Conservation (phyloP, 2,797 vertebrate genomes). For the Cirrhinus mrigala region DNA sequence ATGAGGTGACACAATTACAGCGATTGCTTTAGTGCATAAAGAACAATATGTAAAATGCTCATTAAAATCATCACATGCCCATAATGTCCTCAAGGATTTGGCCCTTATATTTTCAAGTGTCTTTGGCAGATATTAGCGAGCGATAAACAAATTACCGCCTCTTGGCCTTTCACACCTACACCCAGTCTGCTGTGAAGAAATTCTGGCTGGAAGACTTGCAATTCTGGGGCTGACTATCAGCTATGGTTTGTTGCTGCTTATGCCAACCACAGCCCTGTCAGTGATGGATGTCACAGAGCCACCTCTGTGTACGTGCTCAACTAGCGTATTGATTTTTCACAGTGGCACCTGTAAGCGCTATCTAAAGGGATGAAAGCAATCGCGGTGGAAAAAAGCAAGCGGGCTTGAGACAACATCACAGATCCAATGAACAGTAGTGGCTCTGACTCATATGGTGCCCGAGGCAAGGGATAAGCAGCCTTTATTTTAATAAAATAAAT, state of each 20-base stretch:
- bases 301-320: slow-evolving; percentile 19
- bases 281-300: slow-evolving; percentile 6
- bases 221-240: not conserved
- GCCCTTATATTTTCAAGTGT: not conserved
- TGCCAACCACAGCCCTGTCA: not conserved
- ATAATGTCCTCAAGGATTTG: not conserved
- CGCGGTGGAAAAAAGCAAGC: not conserved
- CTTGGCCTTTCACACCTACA: not conserved
- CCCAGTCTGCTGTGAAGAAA: not conserved
- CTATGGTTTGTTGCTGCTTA: not conserved
- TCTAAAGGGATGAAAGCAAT: slow-evolving; percentile 9
- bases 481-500: not conserved
- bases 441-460: not conserved
- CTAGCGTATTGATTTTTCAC: not conserved
- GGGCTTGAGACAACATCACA: not conserved
- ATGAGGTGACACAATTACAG: slow-evolving; percentile 2
- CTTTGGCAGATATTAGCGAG: slow-evolving; percentile 11
- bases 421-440: not conserved
- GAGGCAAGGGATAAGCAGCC: not conserved
- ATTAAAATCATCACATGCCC: not conserved
- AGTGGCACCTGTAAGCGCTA: not conserved
- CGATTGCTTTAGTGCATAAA: not conserved
- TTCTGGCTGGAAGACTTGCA: not conserved
- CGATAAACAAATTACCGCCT: not conserved
- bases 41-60: not conserved